Percentiles rank a stretch among this genome's conserved stretches.
Conservation (phyloP, 2,113 vertebrate genomes). For the Typhlomys cinereus region DNA sequence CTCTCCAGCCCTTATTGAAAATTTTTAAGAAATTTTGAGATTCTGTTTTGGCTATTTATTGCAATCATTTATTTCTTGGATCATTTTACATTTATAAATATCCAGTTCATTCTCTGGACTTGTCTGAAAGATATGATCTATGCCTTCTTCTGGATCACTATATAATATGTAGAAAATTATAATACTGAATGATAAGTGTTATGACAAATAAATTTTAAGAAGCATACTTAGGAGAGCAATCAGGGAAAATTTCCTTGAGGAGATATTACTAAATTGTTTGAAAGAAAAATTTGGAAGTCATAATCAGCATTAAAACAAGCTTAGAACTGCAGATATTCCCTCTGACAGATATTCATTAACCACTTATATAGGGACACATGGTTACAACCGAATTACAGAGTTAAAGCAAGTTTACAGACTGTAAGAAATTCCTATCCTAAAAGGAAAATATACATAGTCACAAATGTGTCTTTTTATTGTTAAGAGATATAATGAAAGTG, state of each 20-base stretch:
- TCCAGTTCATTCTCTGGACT: background rate
- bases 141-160: background rate
- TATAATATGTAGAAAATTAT: conserved; percentile 8
- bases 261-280: conserved; percentile 33
- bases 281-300: conserved; percentile 47
- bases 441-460: conserved; percentile 24
- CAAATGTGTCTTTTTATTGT: conserved; percentile 18
- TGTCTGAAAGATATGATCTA: conserved; percentile 20
- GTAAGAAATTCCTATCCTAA: conserved; percentile 35
- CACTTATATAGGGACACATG: background rate
- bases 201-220: conserved; percentile 2
- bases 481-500: background rate
- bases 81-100: conserved; percentile 50
- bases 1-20: too few relatives aligned
- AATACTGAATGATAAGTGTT: background rate
- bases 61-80: conserved; percentile 55
- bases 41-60: conserved; percentile 49
- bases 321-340: background rate
- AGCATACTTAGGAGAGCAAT: conserved; percentile 6
- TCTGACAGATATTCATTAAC: background rate
- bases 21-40: conserved; percentile 30
- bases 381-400: background rate
- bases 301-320: conserved; percentile 43
- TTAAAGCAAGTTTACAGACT: conserved; percentile 7
- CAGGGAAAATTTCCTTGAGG: conserved; percentile 11